Base-by-base conservation (phyloP, 2,797 vertebrate species). In the Myripristis murdjan region DNA sequence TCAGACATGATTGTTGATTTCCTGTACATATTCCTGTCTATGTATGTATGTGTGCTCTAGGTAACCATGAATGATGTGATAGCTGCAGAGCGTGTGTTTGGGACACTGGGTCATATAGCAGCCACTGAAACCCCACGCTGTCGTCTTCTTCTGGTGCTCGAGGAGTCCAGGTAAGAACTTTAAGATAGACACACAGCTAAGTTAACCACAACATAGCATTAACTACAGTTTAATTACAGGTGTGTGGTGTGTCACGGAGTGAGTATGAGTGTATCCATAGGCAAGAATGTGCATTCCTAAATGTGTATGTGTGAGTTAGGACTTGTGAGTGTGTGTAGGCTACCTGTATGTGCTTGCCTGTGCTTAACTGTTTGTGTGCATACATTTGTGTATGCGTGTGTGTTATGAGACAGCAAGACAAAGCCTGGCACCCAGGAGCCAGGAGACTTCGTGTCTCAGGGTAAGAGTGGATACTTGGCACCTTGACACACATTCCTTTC, bases 61-160 rank as follows among this genome's bases (percentile, higher is more conserved):
- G 95, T 99, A 76, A 98, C 97, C 10, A 95, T 96, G 87, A 95
- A 95, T 47, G 98, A 99, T 56, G 78, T 96, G 79, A 92, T 98
- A 9, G 95, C 95, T 82, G 96, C 97, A 0, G 98, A 98, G 86
- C 95, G 95, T 47, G 93, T 98, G 26, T 99, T 99, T 65, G 98
- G 98, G 33, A 93, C 97, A 37, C 81, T 99, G 84, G 97, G 97
- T n/a, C 95, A 96, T 0, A 93, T 99, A 39, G 95, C 97, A 15
- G 95, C 97, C 68, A 98, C 96, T 0, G 96, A 98, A 86, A 94
- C 97, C 15, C 97, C 98, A 0, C 96, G 94, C 43, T 97, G 95
- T 64, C 95, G 95, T 0, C 82, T 97, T 60, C 92, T 98, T 65
- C 94, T 97, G 2, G 92, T 98, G 43, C 86, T 98, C 37, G 97